Conservation (phyloP, 53 echinoderm and acorn worm genomes). For the Echinometra lucunter region DNA sequence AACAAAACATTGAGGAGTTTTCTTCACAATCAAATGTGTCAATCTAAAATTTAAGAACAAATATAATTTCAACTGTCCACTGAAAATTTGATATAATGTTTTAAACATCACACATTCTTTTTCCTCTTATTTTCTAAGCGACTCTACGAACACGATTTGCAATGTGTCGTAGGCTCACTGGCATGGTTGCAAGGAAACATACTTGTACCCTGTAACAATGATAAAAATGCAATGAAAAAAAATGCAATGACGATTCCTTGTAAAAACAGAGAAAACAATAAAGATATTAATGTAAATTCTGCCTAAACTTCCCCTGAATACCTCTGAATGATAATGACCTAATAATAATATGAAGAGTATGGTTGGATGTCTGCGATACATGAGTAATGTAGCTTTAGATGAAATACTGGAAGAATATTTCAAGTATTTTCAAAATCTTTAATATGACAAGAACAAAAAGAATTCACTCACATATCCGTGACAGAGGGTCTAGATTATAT, state of each 20-base stretch:
- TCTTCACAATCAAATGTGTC: background rate
- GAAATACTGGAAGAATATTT: background rate
- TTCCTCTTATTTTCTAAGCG: background rate
- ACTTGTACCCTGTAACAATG: conserved; percentile 6
- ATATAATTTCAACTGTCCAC: background rate
- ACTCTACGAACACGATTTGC: background rate
- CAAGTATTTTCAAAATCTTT: background rate
- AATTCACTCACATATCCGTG: too few relatives aligned
- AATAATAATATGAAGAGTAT: too few relatives aligned
- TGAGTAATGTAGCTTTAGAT: background rate
- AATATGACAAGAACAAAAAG: too few relatives aligned
- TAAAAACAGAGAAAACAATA: background rate
- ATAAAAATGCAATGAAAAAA: background rate
- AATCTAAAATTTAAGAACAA: background rate
- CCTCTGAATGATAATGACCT: too few relatives aligned
- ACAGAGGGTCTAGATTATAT: too few relatives aligned
- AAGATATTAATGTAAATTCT: background rate
- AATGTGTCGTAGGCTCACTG: background rate
- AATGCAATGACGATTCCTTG: background rate
- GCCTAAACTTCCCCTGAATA: background rate
- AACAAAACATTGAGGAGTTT: background rate
- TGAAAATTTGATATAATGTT: background rate
- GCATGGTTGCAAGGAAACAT: background rate
- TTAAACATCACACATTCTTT: background rate
- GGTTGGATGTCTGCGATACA: background rate